Conservation (phyloP, 30 jellyfish, hydroid and myxozoan species). For the Sanderia malayensis region DNA sequence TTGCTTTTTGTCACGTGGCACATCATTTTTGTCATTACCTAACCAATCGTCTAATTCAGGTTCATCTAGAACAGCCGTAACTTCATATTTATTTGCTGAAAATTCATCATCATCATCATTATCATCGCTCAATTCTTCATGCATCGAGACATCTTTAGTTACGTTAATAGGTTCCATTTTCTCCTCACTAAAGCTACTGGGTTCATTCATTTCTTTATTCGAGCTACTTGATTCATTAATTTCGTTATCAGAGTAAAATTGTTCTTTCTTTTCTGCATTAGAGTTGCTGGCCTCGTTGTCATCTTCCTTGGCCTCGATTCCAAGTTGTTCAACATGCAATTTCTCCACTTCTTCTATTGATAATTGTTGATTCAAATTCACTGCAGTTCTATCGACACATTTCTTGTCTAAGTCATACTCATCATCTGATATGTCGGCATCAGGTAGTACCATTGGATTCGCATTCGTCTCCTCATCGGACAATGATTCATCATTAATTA, state of each 20-base stretch:
- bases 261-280: too few relatives aligned
- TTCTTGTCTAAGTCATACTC: neutral
- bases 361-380: too few relatives aligned
- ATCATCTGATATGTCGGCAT: neutral
- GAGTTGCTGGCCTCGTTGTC: too few relatives aligned
- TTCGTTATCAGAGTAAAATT: too few relatives aligned
- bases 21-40: neutral
- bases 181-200: too few relatives aligned
- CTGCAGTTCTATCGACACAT: neutral
- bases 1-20: neutral
- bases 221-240: too few relatives aligned
- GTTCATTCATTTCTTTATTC: too few relatives aligned
- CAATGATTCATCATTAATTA: neutral
- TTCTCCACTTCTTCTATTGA: neutral
- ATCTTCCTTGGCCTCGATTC: too few relatives aligned
- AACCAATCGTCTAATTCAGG: slow-evolving; percentile 47
- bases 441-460: neutral
- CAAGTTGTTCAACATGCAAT: too few relatives aligned
- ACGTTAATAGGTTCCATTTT: neutral
- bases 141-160: too few relatives aligned
- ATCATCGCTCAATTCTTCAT: slow-evolving; percentile 17
- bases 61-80: slow-evolving; percentile 54
- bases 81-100: slow-evolving; percentile 26
- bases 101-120: slow-evolving; percentile 36
- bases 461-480: neutral